phyloP scores from a whole-genome alignment of 2,113 vertebrate species.

The Opisthocomus hoazin region DNA sequence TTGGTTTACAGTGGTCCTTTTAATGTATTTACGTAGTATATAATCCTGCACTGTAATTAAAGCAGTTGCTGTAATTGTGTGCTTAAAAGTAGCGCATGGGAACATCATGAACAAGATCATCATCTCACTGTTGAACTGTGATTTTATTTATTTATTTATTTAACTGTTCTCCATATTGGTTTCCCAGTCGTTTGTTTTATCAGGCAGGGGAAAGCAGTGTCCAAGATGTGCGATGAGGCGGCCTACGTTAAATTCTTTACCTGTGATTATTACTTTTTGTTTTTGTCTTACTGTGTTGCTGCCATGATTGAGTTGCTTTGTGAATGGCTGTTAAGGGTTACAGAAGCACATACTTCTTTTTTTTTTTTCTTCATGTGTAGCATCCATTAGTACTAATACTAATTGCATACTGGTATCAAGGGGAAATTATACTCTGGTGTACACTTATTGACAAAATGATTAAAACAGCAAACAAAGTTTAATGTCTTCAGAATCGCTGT shows the following conservation, averaged over 20 bases:
- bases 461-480: slow-evolving; percentile 17
- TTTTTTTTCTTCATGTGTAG: not conserved
- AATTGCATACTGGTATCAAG: not conserved
- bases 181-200: not conserved
- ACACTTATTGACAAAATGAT: not conserved
- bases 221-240: not conserved
- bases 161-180: not conserved
- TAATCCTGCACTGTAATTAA: not conserved
- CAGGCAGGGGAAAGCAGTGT: not conserved
- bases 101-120: not conserved
- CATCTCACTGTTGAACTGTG: not conserved
- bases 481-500: not conserved
- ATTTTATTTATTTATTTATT: not conserved
- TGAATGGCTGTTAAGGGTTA: not conserved
- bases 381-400: not conserved
- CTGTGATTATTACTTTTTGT: not conserved
- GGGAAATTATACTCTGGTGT: not conserved
- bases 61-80: not conserved
- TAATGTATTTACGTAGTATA: not conserved
- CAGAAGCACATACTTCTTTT: not conserved
- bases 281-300: not conserved
- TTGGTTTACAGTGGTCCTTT: not conserved
- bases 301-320: not conserved
- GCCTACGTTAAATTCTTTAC: not conserved
- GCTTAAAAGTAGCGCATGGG: not conserved